These are phyloP conservation scores for Hyles euphorbiae DNA, from an alignment of 1,140 invertebrate genomes.

Conservation along the genomic window DNA sequence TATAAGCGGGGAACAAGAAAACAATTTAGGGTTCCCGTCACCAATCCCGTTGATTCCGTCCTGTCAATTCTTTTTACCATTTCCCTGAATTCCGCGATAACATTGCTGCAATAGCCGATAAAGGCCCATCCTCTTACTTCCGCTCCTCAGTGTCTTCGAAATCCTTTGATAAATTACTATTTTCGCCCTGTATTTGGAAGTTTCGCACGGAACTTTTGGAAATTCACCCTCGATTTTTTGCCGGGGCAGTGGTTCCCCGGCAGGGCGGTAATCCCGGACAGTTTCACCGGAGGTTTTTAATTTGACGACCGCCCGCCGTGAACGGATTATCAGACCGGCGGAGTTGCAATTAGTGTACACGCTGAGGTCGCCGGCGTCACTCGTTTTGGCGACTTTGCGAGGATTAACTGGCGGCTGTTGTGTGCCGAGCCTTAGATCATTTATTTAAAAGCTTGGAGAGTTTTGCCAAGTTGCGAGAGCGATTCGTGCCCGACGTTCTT, in stretches of 20 bases:
- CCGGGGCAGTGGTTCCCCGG: slow-evolving; percentile 19
- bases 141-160: slow-evolving; percentile 49
- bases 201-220: slow-evolving; percentile 49
- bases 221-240: slow-evolving; percentile 39
- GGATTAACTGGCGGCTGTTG: slow-evolving; percentile 28
- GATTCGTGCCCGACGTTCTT: background rate
- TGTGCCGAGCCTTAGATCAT: slow-evolving; percentile 20
- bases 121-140: slow-evolving; percentile 52
- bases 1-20: no score
- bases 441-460: slow-evolving; percentile 6
- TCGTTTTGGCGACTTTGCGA: slow-evolving; percentile 26
- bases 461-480: no score
- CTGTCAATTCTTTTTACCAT: slow-evolving; percentile 18
- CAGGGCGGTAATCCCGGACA: slow-evolving; percentile 62
- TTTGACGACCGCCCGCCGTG: slow-evolving; percentile 64
- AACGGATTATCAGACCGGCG: slow-evolving; percentile 60
- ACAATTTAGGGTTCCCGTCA: no score
- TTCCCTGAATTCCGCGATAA: slow-evolving; percentile 27
- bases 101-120: slow-evolving; percentile 56
- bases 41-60: slow-evolving; percentile 3
- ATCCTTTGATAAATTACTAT: slow-evolving; percentile 73
- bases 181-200: slow-evolving; percentile 61
- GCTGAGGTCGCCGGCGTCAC: slow-evolving; percentile 36
- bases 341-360: slow-evolving; percentile 59
- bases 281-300: slow-evolving; percentile 62